A percentile compares a stretch with the other conserved stretches of the same genome.
phyloP scores from a whole-genome alignment of 1,140 invertebrate species.

The Bombus difficillimus region DNA sequence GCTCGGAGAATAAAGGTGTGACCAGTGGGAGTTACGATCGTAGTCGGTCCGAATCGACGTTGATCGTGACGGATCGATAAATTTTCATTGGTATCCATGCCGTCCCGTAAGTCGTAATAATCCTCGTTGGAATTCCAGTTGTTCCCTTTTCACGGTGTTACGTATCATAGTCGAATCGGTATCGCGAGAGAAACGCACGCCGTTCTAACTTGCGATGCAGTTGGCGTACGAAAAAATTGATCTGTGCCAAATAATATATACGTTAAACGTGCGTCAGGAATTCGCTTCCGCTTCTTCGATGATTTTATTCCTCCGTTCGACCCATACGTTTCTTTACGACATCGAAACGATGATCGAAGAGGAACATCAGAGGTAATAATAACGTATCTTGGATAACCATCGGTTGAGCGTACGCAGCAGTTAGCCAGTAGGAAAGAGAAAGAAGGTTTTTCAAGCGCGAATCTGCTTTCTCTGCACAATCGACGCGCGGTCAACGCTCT shows the following conservation, averaged over 20 bases:
- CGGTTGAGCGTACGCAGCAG: slow-evolving; percentile 18
- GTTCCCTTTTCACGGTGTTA: neutral
- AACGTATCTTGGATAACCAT: slow-evolving; percentile 13
- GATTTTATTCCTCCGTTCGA: neutral
- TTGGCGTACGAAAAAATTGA: neutral
- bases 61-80: slow-evolving; percentile 35
- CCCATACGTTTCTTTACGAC: slow-evolving; percentile 19
- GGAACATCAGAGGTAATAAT: neutral
- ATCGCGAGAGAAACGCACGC: neutral
- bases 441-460: slow-evolving; percentile 45
- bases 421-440: slow-evolving; percentile 41
- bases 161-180: neutral
- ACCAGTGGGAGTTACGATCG: slow-evolving; percentile 1
- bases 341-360: slow-evolving; percentile 36
- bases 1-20: slow-evolving; percentile 6
- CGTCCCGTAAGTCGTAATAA: neutral
- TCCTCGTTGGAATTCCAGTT: slow-evolving; percentile 15
- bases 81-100: slow-evolving; percentile 4
- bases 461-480: slow-evolving; percentile 58
- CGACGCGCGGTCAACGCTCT: slow-evolving; percentile 18
- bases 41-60: neutral
- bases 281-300: neutral
- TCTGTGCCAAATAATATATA: neutral
- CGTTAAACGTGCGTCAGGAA: neutral
- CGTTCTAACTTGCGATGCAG: neutral